Evolutionary conservation across 1,140 invertebrate genomes (phyloP).

Genomic region (Caenorhabditis tropicalis): DNA sequence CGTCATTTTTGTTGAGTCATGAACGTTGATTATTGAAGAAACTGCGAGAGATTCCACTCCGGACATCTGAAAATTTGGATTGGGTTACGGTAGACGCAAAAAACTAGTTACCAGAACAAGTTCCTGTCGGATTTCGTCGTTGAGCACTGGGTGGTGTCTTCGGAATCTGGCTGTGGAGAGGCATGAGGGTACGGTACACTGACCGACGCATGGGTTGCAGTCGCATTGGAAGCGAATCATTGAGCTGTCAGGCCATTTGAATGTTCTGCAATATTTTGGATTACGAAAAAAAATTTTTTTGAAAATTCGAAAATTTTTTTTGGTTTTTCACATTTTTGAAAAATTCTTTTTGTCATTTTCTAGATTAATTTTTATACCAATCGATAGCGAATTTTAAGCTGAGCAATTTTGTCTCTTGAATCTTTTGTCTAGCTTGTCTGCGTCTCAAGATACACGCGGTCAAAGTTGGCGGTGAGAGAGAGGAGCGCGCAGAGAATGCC

Average conservation of each 20-base stretch:
- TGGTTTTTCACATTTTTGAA: too few relatives aligned
- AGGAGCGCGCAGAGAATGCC: too few relatives aligned
- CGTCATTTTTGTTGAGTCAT: background rate
- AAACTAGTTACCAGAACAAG: background rate
- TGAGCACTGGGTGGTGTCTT: constrained; percentile 6
- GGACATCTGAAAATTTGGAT: background rate
- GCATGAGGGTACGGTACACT: constrained; percentile 54
- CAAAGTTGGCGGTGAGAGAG: too few relatives aligned
- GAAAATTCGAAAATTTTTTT: constrained; percentile 49
- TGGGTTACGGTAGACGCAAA: background rate
- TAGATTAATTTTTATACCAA: too few relatives aligned
- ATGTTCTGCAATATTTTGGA: constrained; percentile 61
- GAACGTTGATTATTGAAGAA: constrained; percentile 14
- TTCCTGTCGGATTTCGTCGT: constrained; percentile 7
- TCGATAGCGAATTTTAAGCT: too few relatives aligned
- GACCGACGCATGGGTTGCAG: constrained; percentile 64
- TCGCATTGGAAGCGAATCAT: constrained; percentile 71
- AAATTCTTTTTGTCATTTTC: too few relatives aligned
- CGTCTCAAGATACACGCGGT: too few relatives aligned
- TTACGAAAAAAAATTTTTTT: too few relatives aligned
- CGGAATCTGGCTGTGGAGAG: background rate
- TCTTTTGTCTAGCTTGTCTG: too few relatives aligned
- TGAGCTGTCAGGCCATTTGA: constrained; percentile 70
- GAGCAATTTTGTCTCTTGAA: too few relatives aligned
- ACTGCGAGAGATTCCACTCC: background rate